Conservation (phyloP, 2,888 invertebrate species). For the Parapristionchus giblindavisi region DNA sequence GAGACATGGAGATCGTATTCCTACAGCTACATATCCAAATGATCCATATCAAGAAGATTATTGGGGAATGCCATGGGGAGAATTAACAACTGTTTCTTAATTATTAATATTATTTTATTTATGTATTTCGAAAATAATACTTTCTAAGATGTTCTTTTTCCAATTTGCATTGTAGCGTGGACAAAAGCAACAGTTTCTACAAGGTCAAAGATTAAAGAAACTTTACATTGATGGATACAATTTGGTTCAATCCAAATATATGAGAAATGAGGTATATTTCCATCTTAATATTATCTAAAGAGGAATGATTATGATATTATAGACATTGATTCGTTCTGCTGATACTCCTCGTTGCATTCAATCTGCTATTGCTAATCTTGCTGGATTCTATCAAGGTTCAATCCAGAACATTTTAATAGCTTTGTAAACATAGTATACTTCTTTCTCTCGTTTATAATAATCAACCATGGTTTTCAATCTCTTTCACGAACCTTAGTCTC, state of each 20-base stretch:
- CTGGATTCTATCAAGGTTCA: conserved; percentile 23
- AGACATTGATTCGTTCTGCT: conserved; percentile 24
- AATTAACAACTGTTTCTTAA: conserved; percentile 48
- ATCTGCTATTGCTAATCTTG: conserved; percentile 27
- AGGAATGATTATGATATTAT: background rate
- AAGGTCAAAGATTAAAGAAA: conserved; percentile 25
- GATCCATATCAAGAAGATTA: conserved; percentile 45
- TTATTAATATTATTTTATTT: too few relatives aligned
- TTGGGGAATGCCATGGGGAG: conserved; percentile 50
- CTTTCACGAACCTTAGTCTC: too few relatives aligned
- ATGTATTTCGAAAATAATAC: too few relatives aligned
- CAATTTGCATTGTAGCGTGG: conserved; percentile 32
- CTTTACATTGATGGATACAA: conserved; percentile 8
- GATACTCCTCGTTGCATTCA: conserved; percentile 27
- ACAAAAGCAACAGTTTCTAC: conserved; percentile 25
- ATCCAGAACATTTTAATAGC: too few relatives aligned
- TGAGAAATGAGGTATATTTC: background rate
- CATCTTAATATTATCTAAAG: background rate
- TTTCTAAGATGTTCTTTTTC: too few relatives aligned
- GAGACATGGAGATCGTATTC: conserved; percentile 61
- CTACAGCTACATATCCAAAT: conserved; percentile 48
- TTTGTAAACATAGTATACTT: too few relatives aligned
- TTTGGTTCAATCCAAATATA: conserved; percentile 8
- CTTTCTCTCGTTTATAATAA: background rate
- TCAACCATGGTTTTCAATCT: too few relatives aligned